These are phyloP conservation scores for Hydrocynus forskahlii DNA, from an alignment of 2,797 vertebrate genomes.

Conservation along the genomic window DNA sequence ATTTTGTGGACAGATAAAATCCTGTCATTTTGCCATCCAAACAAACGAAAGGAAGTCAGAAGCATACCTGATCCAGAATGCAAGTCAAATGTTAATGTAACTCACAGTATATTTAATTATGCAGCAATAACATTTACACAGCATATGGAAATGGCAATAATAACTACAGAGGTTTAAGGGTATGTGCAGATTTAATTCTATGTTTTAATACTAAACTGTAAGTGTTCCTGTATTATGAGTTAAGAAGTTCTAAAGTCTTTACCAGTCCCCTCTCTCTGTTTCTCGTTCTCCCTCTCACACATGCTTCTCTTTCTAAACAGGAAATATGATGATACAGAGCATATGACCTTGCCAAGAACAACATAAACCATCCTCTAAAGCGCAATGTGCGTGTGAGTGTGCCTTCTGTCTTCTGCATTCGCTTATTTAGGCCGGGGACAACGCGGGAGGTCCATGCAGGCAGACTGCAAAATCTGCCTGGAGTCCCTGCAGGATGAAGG, in stretches of 20 bases:
- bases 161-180: no score
- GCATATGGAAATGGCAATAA: no score
- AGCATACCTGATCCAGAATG: not conserved
- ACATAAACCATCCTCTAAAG: slow-evolving; percentile 55
- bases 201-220: not conserved
- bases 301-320: slow-evolving; percentile 53
- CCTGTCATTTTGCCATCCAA: not conserved
- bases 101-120: not conserved
- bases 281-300: slow-evolving; percentile 21
- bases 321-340: slow-evolving; percentile 54
- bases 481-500: slow-evolving; percentile 8
- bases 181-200: no score
- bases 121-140: not conserved
- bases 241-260: not conserved
- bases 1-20: no score
- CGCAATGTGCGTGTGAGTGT: slow-evolving; percentile 19
- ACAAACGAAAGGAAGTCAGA: not conserved
- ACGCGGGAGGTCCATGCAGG: slow-evolving; percentile 34
- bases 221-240: not conserved
- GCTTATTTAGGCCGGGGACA: slow-evolving; percentile 33
- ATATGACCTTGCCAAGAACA: slow-evolving; percentile 45
- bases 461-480: slow-evolving; percentile 23
- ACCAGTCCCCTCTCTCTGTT: not conserved
- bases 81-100: no score
- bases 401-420: slow-evolving; percentile 23